Base-by-base conservation (phyloP, 2,888 invertebrate genomes). In the Eudemis profundana region DNA sequence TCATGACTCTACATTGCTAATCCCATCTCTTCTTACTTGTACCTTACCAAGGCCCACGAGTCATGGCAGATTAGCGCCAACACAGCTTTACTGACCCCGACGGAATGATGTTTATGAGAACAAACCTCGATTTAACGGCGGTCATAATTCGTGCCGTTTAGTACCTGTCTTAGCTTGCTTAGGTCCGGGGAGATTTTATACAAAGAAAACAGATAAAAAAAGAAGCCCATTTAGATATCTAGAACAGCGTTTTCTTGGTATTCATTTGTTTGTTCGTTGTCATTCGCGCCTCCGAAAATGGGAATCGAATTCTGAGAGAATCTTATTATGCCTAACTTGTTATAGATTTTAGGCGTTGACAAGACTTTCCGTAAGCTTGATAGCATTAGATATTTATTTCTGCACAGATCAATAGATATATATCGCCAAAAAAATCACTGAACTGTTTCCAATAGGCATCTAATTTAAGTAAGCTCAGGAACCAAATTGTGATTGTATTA, bases 61-160 rank as follows among this genome's bases (percentile, higher is more conserved):
- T 59, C 44, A 21, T 62, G 61, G 60, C 53, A 50, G 12, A 67
- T 71, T 74, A 73, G 67, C 65, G 51, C 67, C 70, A 60, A 69
- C 69, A 38, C 38, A 54, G 46, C 36, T 62, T 61, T 65, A 71
- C 62, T 71, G 70, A 72, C 71, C 66, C 66, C 67, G 60, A n/a
- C 23, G 61, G 49, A 64, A 56, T 19, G 36, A 44, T 56, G 66
- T 66, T 67, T 67, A 62, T 67, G 67, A 47, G 65, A 65, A 65
- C 67, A 67, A 69, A 69, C 69, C 68, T 68, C 56, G 66, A 70
- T 72, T 76, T 72, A 68, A 73, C 50, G 69, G 69, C 67, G 68
- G 71, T 40, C 42, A 54, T 68, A 60, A 66, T 68, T 66, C 63
- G 60, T 66, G 49, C 49, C 56, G 46, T 66, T 68, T 56, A 61